Percentiles rank a stretch among this genome's conserved stretches.
Evolutionary conservation across 2,113 vertebrate genomes (phyloP).

Genomic region (Hydrolagus affinis): DNA sequence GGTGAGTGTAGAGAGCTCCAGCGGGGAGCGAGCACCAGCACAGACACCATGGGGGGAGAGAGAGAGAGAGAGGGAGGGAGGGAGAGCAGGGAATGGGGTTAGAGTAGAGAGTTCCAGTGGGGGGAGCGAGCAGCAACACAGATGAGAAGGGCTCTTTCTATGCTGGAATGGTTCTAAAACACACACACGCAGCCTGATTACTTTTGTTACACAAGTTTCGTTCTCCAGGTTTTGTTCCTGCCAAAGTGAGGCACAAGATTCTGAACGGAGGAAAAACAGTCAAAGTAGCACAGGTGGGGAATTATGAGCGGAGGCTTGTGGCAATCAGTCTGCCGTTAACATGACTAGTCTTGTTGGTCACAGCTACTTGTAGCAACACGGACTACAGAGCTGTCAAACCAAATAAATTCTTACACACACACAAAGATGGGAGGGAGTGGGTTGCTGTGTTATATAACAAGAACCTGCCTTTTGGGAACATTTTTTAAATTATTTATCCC

Average conservation of each 20-base stretch:
- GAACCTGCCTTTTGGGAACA: not conserved
- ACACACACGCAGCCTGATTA: no score
- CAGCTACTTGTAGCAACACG: not conserved
- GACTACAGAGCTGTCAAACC: not conserved
- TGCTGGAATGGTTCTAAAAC: no score
- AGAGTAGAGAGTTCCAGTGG: no score
- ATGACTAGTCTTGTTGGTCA: slow-evolving; percentile 25
- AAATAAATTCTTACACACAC: not conserved
- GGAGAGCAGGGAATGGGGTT: no score
- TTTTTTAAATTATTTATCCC: not conserved
- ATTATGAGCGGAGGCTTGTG: not conserved
- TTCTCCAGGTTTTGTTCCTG: not conserved
- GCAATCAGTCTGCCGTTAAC: not conserved
- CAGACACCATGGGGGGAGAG: no score
- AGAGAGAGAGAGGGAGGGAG: no score
- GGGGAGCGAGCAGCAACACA: no score
- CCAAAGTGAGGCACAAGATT: not conserved
- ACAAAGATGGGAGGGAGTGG: not conserved
- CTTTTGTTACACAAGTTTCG: not conserved
- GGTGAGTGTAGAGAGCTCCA: no score
- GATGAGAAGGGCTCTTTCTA: no score
- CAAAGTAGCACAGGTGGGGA: slow-evolving; percentile 9
- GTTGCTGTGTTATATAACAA: not conserved
- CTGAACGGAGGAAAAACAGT: not conserved
- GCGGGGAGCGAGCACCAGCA: no score